Evolutionary conservation across 1,140 invertebrate species (phyloP), one percentile per base, ranked within the genome.

Genomic region (Hypsibius dujardini): DNA sequence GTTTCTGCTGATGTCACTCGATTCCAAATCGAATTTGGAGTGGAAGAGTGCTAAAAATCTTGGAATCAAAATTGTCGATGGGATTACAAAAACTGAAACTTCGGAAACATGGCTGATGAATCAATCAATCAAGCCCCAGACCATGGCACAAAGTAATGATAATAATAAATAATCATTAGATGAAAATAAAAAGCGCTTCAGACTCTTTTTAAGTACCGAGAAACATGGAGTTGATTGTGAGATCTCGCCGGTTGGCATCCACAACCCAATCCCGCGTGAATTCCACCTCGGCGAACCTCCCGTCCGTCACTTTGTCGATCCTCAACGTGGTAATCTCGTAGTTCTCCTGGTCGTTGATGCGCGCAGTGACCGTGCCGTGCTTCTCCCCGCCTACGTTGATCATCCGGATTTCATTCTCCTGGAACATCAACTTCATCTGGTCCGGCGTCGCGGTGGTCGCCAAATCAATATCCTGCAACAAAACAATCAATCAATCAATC

Each of bases 221-320:
- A 81, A 95, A 99, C 90, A 99, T 92, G 1, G 95, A 95, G 84
- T 99, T 99, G 56, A 99, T 90, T 0, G 96, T 99, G 1, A 99
- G 82, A 82, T 99, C 96, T 77, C 96, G 82, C 75, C 96, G 84
- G 78, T 89, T 90, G 1, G 95, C 92, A 85, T 99, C 96, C 67
- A 93, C 77, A 76, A 89, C 84, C 95, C 95, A 98, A 79, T 97
- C 88, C 70, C 84, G 92, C 2, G 92, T 98, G 78, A 91, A 98
- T 76, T 89, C 80, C 40, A 99, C 92, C 79, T 95, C 86, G 46
- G 95, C 95, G 81, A 92, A 91, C 69, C 96, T 83, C 1, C 96
- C 96, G 84, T 99, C 89, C 1, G 92, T 98, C 59, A 85, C 76
- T 79, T 42, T 83, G 83, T 99, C 96, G 72, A 98, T 87, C 77